These are phyloP conservation scores for Leptopilina boulardi DNA, from an alignment of 1,140 invertebrate genomes.

Conservation along the genomic window DNA sequence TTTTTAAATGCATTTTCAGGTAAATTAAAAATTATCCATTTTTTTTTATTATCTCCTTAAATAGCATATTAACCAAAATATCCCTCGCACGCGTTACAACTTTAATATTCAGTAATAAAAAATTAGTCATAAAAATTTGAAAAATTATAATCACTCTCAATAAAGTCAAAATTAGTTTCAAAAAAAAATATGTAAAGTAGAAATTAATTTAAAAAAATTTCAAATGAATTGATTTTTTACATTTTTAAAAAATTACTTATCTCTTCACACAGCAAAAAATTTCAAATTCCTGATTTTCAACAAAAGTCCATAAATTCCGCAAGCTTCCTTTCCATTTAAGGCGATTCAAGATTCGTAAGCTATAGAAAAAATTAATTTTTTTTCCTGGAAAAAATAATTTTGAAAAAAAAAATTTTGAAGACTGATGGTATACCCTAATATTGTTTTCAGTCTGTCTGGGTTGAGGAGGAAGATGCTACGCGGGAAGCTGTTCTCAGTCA, in stretches of 20 bases:
- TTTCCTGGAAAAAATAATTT: constrained; percentile 9
- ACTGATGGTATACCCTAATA: constrained; percentile 59
- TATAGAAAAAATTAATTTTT: background rate
- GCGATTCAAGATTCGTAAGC: background rate
- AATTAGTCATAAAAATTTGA: no score
- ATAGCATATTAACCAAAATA: no score
- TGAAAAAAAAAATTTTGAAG: constrained; percentile 53
- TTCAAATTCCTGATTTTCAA: background rate
- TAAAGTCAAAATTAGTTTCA: no score
- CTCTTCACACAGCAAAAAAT: background rate
- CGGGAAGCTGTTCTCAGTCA: constrained; percentile 73
- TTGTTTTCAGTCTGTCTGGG: constrained; percentile 82
- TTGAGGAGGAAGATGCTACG: constrained; percentile 78
- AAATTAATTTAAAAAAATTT: no score
- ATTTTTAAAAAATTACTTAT: background rate
- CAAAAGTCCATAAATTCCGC: background rate
- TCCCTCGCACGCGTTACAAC: no score
- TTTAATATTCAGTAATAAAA: no score
- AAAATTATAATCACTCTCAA: no score
- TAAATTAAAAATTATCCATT: no score
- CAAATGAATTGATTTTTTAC: no score
- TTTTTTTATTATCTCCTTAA: no score
- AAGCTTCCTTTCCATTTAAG: background rate
- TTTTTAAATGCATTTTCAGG: no score
- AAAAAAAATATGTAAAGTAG: no score